These are phyloP conservation scores for Sinella curviseta DNA, from an alignment of 1,140 invertebrate species.

Conservation along the genomic window DNA sequence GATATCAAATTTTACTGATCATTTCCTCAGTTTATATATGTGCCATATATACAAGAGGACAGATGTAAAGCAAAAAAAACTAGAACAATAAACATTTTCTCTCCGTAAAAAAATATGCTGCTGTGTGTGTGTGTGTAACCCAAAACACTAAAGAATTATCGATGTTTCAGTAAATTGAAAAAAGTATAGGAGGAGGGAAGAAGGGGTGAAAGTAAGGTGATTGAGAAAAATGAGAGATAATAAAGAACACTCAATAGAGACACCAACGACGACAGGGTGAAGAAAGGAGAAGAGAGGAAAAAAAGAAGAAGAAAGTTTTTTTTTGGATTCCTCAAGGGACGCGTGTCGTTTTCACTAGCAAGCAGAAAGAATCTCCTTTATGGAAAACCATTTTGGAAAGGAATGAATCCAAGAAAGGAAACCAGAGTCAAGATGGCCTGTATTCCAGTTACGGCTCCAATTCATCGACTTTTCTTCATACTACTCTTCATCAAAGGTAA, in stretches of 20 bases:
- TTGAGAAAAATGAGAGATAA: slow-evolving; percentile 26
- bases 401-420: not conserved
- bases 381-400: not conserved
- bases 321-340: not conserved
- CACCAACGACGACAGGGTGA: not conserved
- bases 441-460: not conserved
- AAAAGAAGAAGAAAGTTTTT: no score
- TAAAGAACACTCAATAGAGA: slow-evolving; percentile 15
- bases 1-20: not conserved
- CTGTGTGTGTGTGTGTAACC: not conserved
- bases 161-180: slow-evolving; percentile 2
- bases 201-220: slow-evolving; percentile 10
- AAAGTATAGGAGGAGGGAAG: not conserved
- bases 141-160: not conserved
- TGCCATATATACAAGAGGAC: no score
- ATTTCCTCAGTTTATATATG: not conserved
- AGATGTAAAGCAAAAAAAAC: not conserved
- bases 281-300: not conserved
- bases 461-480: not conserved
- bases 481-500: slow-evolving; percentile 18
- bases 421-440: not conserved
- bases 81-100: not conserved
- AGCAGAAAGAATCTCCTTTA: not conserved
- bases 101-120: not conserved
- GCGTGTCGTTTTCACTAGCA: not conserved